Conservation (phyloP, 2,888 invertebrate genomes). For the Gymnosoma rotundatum region DNA sequence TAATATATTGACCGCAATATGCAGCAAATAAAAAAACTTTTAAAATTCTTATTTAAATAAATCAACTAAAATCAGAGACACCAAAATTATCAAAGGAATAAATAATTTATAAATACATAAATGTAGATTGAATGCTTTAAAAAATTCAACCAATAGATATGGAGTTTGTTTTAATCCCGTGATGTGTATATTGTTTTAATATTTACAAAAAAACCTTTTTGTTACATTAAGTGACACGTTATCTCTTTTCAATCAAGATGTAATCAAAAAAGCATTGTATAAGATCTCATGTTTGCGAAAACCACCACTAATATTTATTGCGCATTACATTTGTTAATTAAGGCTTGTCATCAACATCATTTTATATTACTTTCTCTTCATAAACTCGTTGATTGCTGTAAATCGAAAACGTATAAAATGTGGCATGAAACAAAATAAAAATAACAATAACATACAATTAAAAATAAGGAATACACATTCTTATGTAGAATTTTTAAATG, state of each 20-base stretch:
- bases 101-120: no score
- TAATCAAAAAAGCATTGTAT: slow-evolving; percentile 14
- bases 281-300: slow-evolving; percentile 23
- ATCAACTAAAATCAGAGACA: no score
- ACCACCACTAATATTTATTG: slow-evolving; percentile 54
- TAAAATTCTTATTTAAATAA: no score
- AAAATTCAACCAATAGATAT: no score
- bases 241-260: not conserved
- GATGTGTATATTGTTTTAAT: not conserved
- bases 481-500: slow-evolving; percentile 3
- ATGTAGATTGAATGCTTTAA: no score
- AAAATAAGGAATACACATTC: not conserved
- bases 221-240: not conserved
- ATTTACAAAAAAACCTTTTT: not conserved
- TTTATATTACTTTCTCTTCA: slow-evolving; percentile 54
- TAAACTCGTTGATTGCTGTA: slow-evolving; percentile 49
- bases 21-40: no score
- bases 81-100: no score
- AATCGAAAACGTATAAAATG: slow-evolving; percentile 56
- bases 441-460: not conserved
- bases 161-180: no score
- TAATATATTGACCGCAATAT: no score
- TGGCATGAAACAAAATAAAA: slow-evolving; percentile 22
- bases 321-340: slow-evolving; percentile 69
- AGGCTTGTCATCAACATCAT: slow-evolving; percentile 69